Evolutionary conservation across 1,140 invertebrate species (phyloP).

Genomic region (Papilio glaucus): DNA sequence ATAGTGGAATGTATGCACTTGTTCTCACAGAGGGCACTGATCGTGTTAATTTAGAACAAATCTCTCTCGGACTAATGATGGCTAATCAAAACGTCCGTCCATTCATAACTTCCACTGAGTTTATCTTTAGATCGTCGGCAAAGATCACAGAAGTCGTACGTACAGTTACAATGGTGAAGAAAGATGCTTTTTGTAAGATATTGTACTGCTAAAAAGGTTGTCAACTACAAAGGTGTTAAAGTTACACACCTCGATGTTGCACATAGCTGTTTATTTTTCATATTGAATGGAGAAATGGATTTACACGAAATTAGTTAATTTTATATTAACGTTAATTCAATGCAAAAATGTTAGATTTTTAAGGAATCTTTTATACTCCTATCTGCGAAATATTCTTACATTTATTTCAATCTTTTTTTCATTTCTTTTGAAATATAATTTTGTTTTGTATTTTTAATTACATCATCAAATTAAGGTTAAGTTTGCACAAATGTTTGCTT

Average conservation of each 20-base stretch:
- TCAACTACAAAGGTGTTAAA: constrained; percentile 1
- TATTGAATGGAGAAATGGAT: background rate
- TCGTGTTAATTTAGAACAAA: constrained; percentile 10
- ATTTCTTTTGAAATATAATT: too few species aligned
- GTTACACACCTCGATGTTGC: background rate
- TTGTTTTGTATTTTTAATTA: too few species aligned
- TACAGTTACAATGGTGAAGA: too few species aligned
- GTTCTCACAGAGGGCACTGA: constrained; percentile 5
- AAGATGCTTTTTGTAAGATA: background rate
- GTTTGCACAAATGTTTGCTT: too few species aligned
- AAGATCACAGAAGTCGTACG: background rate
- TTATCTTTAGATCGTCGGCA: constrained; percentile 23
- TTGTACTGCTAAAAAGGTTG: constrained; percentile 7
- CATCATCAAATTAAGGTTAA: too few species aligned
- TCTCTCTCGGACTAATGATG: constrained; percentile 4
- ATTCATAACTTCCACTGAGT: constrained; percentile 2
- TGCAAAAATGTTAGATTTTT: background rate
- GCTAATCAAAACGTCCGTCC: constrained; percentile 21
- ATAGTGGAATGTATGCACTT: background rate
- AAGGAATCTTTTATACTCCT: background rate
- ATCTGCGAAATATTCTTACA: too few species aligned
- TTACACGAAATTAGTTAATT: background rate
- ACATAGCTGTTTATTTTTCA: background rate
- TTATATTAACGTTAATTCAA: constrained; percentile 5
- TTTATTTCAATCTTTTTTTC: too few species aligned